These are phyloP conservation scores for Tetheella fluctuosa DNA, from an alignment of 2,888 invertebrate species.

Conservation along the genomic window DNA sequence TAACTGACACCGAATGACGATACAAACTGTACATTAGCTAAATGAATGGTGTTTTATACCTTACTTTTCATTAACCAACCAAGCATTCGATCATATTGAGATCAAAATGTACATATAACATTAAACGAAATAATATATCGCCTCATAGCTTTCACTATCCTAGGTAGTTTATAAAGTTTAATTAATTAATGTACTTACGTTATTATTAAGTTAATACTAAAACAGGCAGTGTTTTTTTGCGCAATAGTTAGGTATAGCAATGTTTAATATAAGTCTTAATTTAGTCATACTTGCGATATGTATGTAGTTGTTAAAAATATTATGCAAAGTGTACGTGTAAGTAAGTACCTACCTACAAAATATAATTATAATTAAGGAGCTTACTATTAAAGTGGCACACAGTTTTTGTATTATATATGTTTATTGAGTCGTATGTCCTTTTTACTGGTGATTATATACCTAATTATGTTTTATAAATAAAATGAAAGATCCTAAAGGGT, in stretches of 20 bases:
- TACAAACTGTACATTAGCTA: constrained; percentile 81
- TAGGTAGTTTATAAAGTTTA: constrained; percentile 44
- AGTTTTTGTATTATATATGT: constrained; percentile 20
- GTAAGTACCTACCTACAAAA: background rate
- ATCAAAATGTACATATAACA: constrained; percentile 82
- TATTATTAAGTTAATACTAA: constrained; percentile 65
- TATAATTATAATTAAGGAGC: background rate
- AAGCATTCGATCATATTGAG: constrained; percentile 81
- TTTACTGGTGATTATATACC: background rate
- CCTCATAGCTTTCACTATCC: constrained; percentile 51
- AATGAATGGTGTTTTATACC: constrained; percentile 83
- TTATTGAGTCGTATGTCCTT: constrained; percentile 20
- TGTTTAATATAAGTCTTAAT: constrained; percentile 45
- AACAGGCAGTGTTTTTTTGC: constrained; percentile 79
- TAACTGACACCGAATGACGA: constrained; percentile 67
- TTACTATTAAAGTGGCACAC: constrained; percentile 22
- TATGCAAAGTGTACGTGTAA: constrained; percentile 24
- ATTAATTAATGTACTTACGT: constrained; percentile 28
- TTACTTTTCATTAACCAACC: constrained; percentile 75
- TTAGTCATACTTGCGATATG: constrained; percentile 71
- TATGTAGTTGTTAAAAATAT: constrained; percentile 47
- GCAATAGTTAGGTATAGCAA: constrained; percentile 56
- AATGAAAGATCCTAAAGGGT: background rate
- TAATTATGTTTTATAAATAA: background rate
- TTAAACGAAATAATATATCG: constrained; percentile 55